Conservation (phyloP, 2,888 invertebrate genomes). For the Meiosimyza platycephala region DNA sequence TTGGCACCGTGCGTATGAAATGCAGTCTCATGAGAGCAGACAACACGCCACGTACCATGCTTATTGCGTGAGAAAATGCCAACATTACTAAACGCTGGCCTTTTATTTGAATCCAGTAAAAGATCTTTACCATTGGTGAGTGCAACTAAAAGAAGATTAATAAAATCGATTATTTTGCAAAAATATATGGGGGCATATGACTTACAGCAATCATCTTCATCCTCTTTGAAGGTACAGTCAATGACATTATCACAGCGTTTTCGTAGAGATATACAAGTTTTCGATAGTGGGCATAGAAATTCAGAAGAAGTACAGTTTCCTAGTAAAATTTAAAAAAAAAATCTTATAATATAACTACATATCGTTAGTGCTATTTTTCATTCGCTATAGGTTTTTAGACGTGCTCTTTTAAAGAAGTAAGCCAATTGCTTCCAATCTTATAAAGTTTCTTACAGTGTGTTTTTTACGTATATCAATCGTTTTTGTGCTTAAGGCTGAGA, state of each 20-base stretch:
- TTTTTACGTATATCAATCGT: no score
- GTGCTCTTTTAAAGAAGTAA: no score
- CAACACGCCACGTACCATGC: slow-evolving; percentile 75
- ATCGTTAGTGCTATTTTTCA: no score
- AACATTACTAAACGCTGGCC: slow-evolving; percentile 71
- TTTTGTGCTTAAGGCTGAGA: no score
- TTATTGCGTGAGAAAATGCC: slow-evolving; percentile 75
- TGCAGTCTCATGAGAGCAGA: slow-evolving; percentile 70
- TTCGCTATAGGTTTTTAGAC: no score
- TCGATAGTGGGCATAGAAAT: slow-evolving; percentile 75
- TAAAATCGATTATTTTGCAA: background rate
- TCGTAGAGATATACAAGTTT: slow-evolving; percentile 72
- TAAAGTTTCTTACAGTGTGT: no score
- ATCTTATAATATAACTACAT: no score
- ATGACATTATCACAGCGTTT: slow-evolving; percentile 74
- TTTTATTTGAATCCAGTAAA: slow-evolving; percentile 71
- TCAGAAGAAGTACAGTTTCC: slow-evolving; percentile 72
- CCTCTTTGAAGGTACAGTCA: slow-evolving; percentile 79
- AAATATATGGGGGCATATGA: background rate
- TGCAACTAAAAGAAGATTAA: slow-evolving; percentile 69
- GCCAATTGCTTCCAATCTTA: no score
- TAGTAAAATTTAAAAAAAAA: slow-evolving; percentile 52
- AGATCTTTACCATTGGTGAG: slow-evolving; percentile 75
- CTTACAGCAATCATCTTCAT: slow-evolving; percentile 84
- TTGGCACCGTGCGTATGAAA: slow-evolving; percentile 53